phyloP scores from a whole-genome alignment of 2,113 vertebrate genomes.

The Drymodes brunneopygia region DNA sequence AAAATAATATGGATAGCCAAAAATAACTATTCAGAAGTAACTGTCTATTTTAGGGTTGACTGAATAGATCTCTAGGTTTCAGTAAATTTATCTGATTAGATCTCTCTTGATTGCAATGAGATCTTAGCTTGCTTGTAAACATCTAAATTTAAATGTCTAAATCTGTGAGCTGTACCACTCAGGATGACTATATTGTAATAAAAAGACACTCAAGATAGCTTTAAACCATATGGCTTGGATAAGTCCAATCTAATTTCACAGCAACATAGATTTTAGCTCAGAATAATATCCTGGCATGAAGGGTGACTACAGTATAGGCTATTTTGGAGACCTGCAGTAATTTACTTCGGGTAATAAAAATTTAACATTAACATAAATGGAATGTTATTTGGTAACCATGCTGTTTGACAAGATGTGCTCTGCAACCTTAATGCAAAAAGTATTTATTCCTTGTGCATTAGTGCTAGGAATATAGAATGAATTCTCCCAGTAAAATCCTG shows the following conservation, averaged over 20 bases:
- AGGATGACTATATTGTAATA: neutral
- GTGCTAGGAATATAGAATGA: neutral
- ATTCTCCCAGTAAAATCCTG: neutral
- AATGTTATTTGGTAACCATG: neutral
- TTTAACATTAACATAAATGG: neutral
- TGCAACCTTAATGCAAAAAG: neutral
- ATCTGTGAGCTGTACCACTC: neutral
- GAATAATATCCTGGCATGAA: neutral
- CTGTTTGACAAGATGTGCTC: neutral
- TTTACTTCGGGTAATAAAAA: neutral
- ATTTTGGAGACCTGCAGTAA: neutral
- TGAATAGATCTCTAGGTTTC: neutral
- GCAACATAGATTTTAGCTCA: neutral
- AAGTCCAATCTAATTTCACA: conserved; percentile 12
- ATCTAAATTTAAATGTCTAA: neutral
- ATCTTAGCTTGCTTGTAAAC: neutral
- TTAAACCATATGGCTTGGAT: neutral
- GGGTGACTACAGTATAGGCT: neutral
- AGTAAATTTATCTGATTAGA: neutral
- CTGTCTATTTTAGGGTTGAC: neutral
- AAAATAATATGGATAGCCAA: neutral
- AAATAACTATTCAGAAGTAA: neutral
- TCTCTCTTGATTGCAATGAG: neutral
- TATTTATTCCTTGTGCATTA: neutral
- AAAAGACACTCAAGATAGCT: neutral